Evolutionary conservation across 2,797 vertebrate genomes (phyloP).

Genomic region (Arvicola amphibius): DNA sequence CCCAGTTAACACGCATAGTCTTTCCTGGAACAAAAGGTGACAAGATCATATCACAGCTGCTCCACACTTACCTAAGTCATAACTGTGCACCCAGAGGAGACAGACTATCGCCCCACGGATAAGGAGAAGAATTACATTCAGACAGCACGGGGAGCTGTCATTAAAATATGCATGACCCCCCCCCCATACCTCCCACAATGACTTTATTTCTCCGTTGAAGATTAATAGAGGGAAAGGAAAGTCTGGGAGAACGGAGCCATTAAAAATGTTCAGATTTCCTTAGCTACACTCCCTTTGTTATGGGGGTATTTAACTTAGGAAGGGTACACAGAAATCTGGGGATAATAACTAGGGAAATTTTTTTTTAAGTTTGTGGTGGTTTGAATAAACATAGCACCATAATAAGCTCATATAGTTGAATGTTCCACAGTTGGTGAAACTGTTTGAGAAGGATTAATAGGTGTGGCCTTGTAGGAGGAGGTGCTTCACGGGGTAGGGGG

Average conservation of each 20-base stretch:
- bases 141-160: background rate
- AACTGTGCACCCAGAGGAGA: background rate
- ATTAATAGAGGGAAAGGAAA: background rate
- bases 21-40: background rate
- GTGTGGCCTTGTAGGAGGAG: background rate
- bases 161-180: background rate
- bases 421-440: background rate
- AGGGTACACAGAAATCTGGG: background rate
- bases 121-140: background rate
- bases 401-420: background rate
- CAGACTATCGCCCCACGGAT: background rate
- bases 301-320: background rate
- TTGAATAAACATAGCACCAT: background rate
- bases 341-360: background rate
- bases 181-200: background rate
- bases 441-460: background rate
- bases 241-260: background rate
- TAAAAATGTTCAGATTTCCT: background rate
- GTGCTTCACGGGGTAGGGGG: background rate
- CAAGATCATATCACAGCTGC: background rate
- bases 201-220: slow-evolving; percentile 13
- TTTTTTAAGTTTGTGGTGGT: background rate
- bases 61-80: background rate
- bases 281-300: background rate
- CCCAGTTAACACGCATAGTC: background rate